These are phyloP conservation scores for Aphis craccivora DNA, from an alignment of 1,140 invertebrate species.

Conservation along the genomic window DNA sequence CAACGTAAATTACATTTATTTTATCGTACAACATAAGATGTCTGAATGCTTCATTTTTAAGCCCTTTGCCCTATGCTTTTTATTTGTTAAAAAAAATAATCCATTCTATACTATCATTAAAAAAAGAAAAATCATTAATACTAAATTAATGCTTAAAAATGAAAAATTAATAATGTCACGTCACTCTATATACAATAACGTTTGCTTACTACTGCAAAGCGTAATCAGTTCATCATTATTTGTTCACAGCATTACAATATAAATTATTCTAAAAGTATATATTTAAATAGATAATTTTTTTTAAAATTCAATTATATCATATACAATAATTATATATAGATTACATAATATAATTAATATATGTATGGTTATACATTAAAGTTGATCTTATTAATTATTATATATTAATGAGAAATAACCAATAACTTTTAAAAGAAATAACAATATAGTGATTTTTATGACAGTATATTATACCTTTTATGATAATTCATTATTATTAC, in stretches of 20 bases:
- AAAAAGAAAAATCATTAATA: neutral
- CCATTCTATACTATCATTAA: neutral
- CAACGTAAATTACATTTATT: neutral
- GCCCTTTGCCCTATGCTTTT: neutral
- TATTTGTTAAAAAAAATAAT: neutral
- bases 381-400: neutral
- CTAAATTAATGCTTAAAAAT: neutral
- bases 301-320: constrained; percentile 6
- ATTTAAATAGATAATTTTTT: neutral
- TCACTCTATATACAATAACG: neutral
- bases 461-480: neutral
- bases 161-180: neutral
- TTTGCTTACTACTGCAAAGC: neutral
- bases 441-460: neutral
- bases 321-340: neutral
- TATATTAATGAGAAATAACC: neutral
- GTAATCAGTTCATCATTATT: neutral
- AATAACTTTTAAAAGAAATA: neutral
- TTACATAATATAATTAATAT: constrained; percentile 7
- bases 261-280: neutral
- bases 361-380: neutral
- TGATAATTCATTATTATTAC: neutral
- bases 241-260: neutral
- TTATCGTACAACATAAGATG: too few relatives aligned
- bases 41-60: neutral